Evolutionary conservation across 2,113 vertebrate species (phyloP).

Genomic region (Atherinomorus stipes): DNA sequence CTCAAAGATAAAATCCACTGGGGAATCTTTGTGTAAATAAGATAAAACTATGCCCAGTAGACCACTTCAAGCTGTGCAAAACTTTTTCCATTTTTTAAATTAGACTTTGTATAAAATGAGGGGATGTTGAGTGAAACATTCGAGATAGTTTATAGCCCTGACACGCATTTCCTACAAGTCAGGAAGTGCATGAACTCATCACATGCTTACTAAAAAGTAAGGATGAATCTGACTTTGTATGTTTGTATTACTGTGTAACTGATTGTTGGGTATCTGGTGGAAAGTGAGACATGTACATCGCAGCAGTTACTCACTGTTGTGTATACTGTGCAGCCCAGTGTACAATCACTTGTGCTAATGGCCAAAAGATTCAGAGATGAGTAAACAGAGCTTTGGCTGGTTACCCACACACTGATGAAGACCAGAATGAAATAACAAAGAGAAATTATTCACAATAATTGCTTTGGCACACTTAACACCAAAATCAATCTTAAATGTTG

Average conservation of each 20-base stretch:
- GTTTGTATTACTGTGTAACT: constrained; percentile 7
- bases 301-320: background rate
- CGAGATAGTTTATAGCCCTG: background rate
- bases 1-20: background rate
- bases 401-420: background rate
- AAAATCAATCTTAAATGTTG: background rate
- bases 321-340: background rate
- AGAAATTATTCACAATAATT: background rate
- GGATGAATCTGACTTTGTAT: background rate
- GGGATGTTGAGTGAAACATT: background rate
- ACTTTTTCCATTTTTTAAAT: background rate
- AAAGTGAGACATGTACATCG: background rate
- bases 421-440: background rate
- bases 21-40: background rate
- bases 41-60: background rate
- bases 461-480: no score
- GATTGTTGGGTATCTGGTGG: background rate
- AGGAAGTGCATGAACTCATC: constrained; percentile 9
- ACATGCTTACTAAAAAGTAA: background rate
- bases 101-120: background rate
- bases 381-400: background rate
- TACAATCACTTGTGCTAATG: background rate
- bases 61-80: background rate
- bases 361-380: background rate
- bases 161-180: background rate